Base-by-base conservation (phyloP, 1,140 invertebrate species). In the Asbolus verrucosus region DNA sequence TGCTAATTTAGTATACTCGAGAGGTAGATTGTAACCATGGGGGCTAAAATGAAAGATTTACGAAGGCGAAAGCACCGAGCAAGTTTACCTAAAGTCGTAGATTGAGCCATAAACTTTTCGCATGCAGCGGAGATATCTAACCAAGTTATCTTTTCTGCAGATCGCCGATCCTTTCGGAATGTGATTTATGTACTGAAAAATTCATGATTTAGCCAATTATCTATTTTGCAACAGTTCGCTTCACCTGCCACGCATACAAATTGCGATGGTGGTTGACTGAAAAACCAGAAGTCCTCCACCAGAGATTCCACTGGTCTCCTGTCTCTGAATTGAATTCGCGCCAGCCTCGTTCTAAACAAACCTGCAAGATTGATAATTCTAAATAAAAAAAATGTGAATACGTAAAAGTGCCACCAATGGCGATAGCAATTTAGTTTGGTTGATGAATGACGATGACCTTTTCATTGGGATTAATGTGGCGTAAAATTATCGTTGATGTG, bases 1-100 rank as follows among this genome's bases (percentile, higher is more conserved):
- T 1, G 92, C 91, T 72, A 94, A 83, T 80, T 91, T 93, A 0
- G 91, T 92, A 77, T 94, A 95, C 77, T 95, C 93, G 69, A 91
- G 85, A 0, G 94, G 94, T 3, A 95, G 80, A 78, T 93, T 93
- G 79, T 90, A 94, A 16, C 91, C 89, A 43, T 87, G 81, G 6
- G 93, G 93, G 75, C 91, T 94, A 81, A 72, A 77, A 75, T n/a
- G 62, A n/a, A 11, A 59, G 13, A n/a, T 33, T 63, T 15, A 3
- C 8, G 3, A 11, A 13, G 33, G n/a, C n/a, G 21, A 38, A 11
- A 54, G 6, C 9, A 31, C 9, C 33, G 30, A 31, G 16, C 4
- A 30, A 36, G 70, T 65, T 81, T 84, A 92, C 91, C 90, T 92
- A 79, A 94, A 94, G 78, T 94, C 91, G 76, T 92, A 95, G 69